phyloP scores from a whole-genome alignment of 2,113 vertebrate species.

The Syrrhaptes paradoxus region DNA sequence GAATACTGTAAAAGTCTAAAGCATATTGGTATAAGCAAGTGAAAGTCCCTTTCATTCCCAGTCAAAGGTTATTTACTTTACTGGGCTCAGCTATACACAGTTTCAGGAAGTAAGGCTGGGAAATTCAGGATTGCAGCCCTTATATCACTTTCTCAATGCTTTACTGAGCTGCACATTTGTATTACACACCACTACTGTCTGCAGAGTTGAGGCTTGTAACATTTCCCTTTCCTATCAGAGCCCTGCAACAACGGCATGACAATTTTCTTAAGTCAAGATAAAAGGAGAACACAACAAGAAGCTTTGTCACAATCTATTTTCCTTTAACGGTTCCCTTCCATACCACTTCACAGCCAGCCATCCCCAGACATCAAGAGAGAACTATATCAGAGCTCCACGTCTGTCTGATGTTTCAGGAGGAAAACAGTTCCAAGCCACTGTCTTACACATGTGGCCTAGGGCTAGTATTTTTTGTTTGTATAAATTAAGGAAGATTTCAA shows the following conservation, averaged over 20 bases:
- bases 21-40: neutral
- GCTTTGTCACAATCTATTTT: neutral
- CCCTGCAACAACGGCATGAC: neutral
- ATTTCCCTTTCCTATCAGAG: neutral
- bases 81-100: neutral
- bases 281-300: neutral
- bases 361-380: neutral
- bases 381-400: neutral
- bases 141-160: neutral
- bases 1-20: neutral
- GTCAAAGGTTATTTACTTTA: constrained; percentile 41
- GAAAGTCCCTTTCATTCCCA: neutral
- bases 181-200: neutral
- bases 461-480: neutral
- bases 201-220: neutral
- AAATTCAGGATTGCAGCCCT: neutral
- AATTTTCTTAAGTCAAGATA: constrained; percentile 15
- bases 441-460: neutral
- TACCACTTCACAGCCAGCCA: neutral
- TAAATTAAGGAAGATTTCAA: neutral
- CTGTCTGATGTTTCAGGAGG: neutral
- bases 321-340: neutral
- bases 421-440: neutral
- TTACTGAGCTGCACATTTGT: neutral
- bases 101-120: neutral